Evolutionary conservation across 2,113 vertebrate species (phyloP), one percentile per base, ranked within the genome.

Genomic region (Abramis brama): DNA sequence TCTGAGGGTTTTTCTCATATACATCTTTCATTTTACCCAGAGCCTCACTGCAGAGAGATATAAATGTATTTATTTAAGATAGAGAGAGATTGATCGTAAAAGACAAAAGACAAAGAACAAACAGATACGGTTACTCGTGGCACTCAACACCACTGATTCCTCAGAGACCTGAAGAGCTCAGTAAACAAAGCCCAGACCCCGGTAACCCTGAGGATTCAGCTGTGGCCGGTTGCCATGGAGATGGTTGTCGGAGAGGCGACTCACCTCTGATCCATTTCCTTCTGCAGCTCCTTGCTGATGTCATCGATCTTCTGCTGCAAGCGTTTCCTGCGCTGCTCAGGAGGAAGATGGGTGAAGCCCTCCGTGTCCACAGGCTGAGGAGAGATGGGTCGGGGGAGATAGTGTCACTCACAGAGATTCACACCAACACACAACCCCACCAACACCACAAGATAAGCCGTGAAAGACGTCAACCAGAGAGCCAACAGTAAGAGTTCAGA

Each of bases 241-340:
- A 89, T 79, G 50, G 74, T 90, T 91, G 88, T 91, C 82, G 86
- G 25, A 73, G 83, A 85, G 59, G 83, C 59, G 33, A 88, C 91
- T 79, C 82, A 99, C 98, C 98, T 99, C 94, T 99, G 97, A 94
- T 99, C 98, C 60, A 96, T 96, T 94, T 99, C 98, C 91, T 99
- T 99, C 91, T 99, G 98, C 83, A 99, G 92, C 88, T 98, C 98
- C 94, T 96, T 96, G 93, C 95, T 95, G 78, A 99, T 97, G 91
- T 99, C 97, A 87, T 99, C 98, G 0, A 98, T 96, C 91, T 96
- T 97, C 91, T 97, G 97, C 79, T 99, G 98, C 86, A 99, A 93
- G 89, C 96, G 96, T 94, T 99, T 99, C 86, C 98, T 95, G 87
- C 98, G 96, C 88, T 99, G 98, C 91, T 99, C 98, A 17, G 98